Evolutionary conservation across 2,113 vertebrate genomes (phyloP).

Genomic region (Echinops telfairi): DNA sequence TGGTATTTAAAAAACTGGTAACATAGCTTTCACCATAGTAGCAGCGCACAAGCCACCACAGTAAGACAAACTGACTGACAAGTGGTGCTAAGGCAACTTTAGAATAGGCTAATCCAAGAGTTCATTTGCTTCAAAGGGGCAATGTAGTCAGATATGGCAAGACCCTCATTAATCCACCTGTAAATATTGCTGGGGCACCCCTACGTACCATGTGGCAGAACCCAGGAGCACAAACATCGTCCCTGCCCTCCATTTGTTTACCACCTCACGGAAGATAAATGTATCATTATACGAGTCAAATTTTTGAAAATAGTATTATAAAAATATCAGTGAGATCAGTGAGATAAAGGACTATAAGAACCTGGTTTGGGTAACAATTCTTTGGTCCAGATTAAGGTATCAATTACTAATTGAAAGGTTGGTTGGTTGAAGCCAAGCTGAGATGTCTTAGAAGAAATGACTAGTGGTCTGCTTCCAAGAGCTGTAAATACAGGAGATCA

Average conservation of each 20-base stretch:
- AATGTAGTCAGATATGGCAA: not conserved
- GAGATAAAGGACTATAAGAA: not conserved
- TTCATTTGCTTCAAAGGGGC: not conserved
- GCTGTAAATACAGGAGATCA: not conserved
- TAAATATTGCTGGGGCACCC: not conserved
- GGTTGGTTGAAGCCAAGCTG: not conserved
- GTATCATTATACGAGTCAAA: slow-evolving; percentile 29
- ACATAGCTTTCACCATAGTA: no score
- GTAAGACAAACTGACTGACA: no score
- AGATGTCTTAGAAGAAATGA: not conserved
- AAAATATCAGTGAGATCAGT: not conserved
- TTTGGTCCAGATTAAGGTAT: not conserved
- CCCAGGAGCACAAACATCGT: not conserved
- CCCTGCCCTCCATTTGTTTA: not conserved
- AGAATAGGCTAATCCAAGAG: not conserved
- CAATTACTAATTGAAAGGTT: not conserved
- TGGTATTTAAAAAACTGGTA: no score
- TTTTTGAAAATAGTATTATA: not conserved
- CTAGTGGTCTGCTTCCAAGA: not conserved
- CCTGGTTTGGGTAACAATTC: not conserved
- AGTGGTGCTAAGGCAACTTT: not conserved
- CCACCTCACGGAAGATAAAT: not conserved
- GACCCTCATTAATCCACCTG: not conserved
- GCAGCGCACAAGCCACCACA: no score
- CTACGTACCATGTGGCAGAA: not conserved